A percentile compares a stretch with the other conserved stretches of the same genome.
These are phyloP conservation scores for Hylaea fasciaria DNA, from an alignment of 2,888 invertebrate genomes.

Conservation along the genomic window DNA sequence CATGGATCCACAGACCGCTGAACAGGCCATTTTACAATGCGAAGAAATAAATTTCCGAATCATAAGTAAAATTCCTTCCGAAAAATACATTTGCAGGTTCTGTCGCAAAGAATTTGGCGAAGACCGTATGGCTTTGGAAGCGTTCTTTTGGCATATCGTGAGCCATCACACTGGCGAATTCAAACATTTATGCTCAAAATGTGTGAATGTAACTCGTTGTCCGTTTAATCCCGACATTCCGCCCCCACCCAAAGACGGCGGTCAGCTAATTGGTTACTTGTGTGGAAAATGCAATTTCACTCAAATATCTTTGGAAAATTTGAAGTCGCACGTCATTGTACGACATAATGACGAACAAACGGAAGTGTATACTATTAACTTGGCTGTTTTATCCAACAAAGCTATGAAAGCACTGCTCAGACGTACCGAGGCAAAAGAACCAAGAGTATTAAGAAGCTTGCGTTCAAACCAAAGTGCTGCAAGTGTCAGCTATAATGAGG, in stretches of 20 bases:
- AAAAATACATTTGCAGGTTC: slow-evolving; percentile 73
- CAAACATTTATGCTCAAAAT: slow-evolving; percentile 87
- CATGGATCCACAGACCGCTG: slow-evolving; percentile 79
- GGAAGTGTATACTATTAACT: slow-evolving; percentile 74
- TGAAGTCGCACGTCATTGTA: slow-evolving; percentile 86
- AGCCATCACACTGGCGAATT: slow-evolving; percentile 92
- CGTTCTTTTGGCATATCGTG: slow-evolving; percentile 89
- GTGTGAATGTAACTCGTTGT: slow-evolving; percentile 70
- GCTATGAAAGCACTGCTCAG: slow-evolving; percentile 50
- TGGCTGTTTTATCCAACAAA: slow-evolving; percentile 64
- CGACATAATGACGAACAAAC: slow-evolving; percentile 82
- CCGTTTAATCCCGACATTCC: slow-evolving; percentile 71
- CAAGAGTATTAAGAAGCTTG: slow-evolving; percentile 57
- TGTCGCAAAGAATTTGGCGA: slow-evolving; percentile 70
- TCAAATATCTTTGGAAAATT: slow-evolving; percentile 86
- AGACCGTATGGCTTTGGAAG: slow-evolving; percentile 61
- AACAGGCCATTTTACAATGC: slow-evolving; percentile 83
- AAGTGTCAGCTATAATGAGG: slow-evolving; percentile 52
- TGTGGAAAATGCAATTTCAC: slow-evolving; percentile 90
- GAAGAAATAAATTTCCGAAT: slow-evolving; percentile 68
- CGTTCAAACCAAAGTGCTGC: slow-evolving; percentile 53
- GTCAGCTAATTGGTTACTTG: slow-evolving; percentile 85
- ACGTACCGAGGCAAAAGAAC: slow-evolving; percentile 39
- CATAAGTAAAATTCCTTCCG: slow-evolving; percentile 63
- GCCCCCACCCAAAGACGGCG: slow-evolving; percentile 70